Conservation (phyloP, 2,113 vertebrate species). For the Monopterus albus region DNA sequence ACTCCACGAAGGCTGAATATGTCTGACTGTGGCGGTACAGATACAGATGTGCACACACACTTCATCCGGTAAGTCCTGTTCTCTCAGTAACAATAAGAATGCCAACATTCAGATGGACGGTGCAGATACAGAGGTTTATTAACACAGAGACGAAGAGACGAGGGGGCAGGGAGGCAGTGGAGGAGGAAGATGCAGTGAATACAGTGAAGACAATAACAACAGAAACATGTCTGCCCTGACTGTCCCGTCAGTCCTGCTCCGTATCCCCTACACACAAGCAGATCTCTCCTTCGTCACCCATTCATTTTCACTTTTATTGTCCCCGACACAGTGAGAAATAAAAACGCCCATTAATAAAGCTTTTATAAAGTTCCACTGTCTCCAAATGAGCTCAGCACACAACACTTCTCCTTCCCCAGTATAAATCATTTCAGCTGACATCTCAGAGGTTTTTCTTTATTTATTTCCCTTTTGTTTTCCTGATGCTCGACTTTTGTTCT, state of each 20-base stretch:
- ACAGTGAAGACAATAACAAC: constrained; percentile 48
- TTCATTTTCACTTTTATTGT: constrained; percentile 16
- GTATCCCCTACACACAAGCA: neutral
- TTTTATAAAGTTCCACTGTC: constrained; percentile 1
- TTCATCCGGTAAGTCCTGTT: too few species aligned
- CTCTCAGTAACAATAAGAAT: constrained; percentile 48
- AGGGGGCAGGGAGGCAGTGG: neutral
- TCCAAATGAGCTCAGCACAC: neutral
- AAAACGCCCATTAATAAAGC: constrained; percentile 5
- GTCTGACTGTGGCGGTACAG: neutral
- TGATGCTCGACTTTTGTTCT: constrained; percentile 17
- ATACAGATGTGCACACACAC: neutral
- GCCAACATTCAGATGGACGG: constrained; percentile 52
- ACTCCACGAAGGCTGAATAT: neutral
- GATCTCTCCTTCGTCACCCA: neutral
- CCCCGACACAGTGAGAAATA: neutral
- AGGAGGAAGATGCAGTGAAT: constrained; percentile 32
- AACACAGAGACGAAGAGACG: constrained; percentile 59
- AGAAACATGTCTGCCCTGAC: constrained; percentile 25
- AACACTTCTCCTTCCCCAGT: neutral
- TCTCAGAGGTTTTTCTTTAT: constrained; percentile 12
- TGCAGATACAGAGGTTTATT: constrained; percentile 80
- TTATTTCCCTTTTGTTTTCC: constrained; percentile 15
- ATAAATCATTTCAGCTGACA: constrained; percentile 13
- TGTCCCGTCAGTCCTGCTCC: constrained; percentile 20